A percentile compares a stretch with the other conserved stretches of the same genome.
phyloP scores from a whole-genome alignment of 1,140 invertebrate species.

The Aphis gossypii region DNA sequence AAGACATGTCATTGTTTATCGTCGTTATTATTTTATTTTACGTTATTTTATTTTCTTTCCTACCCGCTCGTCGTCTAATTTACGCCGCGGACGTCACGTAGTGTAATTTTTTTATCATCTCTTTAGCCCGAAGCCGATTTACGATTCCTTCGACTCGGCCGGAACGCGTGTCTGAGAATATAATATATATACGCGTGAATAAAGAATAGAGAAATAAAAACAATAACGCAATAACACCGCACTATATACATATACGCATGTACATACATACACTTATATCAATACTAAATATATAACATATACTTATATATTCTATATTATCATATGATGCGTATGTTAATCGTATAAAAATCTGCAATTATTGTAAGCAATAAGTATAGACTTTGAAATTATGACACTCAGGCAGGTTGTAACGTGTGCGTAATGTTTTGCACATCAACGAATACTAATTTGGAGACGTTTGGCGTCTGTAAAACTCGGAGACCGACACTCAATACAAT shows the following conservation, averaged over 20 bases:
- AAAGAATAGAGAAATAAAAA: not conserved
- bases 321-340: not conserved
- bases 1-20: slow-evolving; percentile 58
- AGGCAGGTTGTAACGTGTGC: not conserved
- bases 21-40: slow-evolving; percentile 59
- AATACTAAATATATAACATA: slow-evolving; percentile 1
- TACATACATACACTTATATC: not conserved
- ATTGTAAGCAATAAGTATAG: too few species aligned
- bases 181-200: not conserved
- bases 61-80: slow-evolving; percentile 44
- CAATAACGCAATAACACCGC: not conserved
- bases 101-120: slow-evolving; percentile 33
- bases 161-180: slow-evolving; percentile 9
- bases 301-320: not conserved
- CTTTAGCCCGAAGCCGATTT: slow-evolving; percentile 31
- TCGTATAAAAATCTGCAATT: not conserved
- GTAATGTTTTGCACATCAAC: not conserved
- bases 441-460: not conserved
- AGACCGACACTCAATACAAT: not conserved
- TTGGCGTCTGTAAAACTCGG: not conserved
- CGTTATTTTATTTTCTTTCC: slow-evolving; percentile 6
- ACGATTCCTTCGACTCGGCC: slow-evolving; percentile 15
- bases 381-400: not conserved
- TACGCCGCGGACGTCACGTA: slow-evolving; percentile 50
- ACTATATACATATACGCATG: not conserved